Evolutionary conservation across 2,888 invertebrate species (phyloP), one percentile per base, ranked within the genome.

Genomic region (Keiferia lycopersicella): DNA sequence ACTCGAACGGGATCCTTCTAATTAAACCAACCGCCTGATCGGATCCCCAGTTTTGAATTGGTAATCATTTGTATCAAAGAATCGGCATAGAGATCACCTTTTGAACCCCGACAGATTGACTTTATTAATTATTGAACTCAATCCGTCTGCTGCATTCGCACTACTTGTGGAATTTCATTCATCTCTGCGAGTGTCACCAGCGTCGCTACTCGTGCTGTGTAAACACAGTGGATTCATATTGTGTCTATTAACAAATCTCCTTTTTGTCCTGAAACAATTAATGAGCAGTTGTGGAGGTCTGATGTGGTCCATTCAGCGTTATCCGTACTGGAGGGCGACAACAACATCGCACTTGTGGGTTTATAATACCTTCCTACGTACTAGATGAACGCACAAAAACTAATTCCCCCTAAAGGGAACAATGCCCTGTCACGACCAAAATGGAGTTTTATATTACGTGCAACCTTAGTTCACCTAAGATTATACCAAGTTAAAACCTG

Each of bases 21-120:
- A 89, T 88, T 88, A 88, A 82, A 79, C 77, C 80, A 71, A 38
- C 74, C 72, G 75, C 79, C 78, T 76, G 77, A 79, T 81, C 83
- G 79, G 74, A 78, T 75, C 68, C 77, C 73, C 68, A 69, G 77
- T 83, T 88, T 82, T 88, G 88, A 89, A 90, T 89, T 90, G 87
- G 87, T 88, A 88, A 90, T 89, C 82, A 86, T 79, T 82, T 77
- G 77, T 81, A 79, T 88, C 88, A 89, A 89, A 89, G 90, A 86
- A 78, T 82, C 79, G 73, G 77, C 78, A 79, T 74, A 74, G 78
- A 68, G 76, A 77, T 80, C 77, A 74, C 78, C 77, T 57, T 65
- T 62, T 48, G 48, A 30, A 11, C 41, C 53, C 56, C 64, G 59
- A 65, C 64, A 51, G 45, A 65, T 65, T 38, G 56, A 59, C 60